Evolutionary conservation across 92 coral and sea anemone species (phyloP), one percentile per base, ranked within the genome.

Genomic region (Bergia puertoricense): DNA sequence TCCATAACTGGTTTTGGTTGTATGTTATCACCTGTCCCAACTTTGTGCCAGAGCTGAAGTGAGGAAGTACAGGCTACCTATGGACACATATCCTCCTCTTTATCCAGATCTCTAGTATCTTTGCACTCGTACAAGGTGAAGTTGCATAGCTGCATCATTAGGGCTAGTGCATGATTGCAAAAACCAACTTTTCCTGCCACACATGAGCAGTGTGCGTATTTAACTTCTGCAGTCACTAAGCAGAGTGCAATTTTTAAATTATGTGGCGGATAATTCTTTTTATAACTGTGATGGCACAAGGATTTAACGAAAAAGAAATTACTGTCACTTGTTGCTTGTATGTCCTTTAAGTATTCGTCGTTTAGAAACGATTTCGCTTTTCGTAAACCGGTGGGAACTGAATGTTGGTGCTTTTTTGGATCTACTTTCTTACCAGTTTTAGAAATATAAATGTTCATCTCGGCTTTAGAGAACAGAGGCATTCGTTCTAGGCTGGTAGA

Each of bases 241-340:
- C 48, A 44, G 30, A 83, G 66, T 37, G 77, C 87, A 59, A 83
- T 59, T 51, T 11, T 83, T 56, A 83, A 83, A 20, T 80, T 48
- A 86, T 88, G 90, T 8, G 90, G 90, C n/a, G 77, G 38, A 2
- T 88, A 86, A 22, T 88, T 88, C 54, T 71, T 88, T 73, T 62
- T 71, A 50, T 76, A 80, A 80, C 86, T 80, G 79, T 88, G 90
- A 67, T 48, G 71, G 45, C 90, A 88, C 41, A 16, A 23, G 43
- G 86, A 20, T 43, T 72, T 76, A 36, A 65, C 15, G 37, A 8
- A 88, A 67, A 80, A 88, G 57, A 15, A 81, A 1, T 48, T 23
- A 0, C 57, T 67, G 30, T 88, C 90, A 46, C 16, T 8, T 9
- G 45, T 20, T 11, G 43, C 30, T 42, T 69, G 20, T n/a, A 80